Evolutionary conservation across 2,797 vertebrate species (phyloP), one percentile per base, ranked within the genome.

Genomic region (Xiphorhynchus erythropygius): DNA sequence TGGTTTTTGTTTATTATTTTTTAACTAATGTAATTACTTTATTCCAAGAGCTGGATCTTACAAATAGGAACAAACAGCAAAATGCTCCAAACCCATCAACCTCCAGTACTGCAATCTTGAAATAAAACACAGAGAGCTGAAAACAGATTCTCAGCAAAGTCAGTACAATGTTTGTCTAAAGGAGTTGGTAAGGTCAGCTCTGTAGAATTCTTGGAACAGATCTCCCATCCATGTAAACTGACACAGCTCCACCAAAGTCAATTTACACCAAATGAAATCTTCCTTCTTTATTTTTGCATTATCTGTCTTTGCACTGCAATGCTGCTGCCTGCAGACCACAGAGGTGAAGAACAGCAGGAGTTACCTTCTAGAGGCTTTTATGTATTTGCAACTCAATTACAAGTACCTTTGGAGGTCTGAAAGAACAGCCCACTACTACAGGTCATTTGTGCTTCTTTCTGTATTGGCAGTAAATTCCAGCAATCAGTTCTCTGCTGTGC

Each of bases 361-460:
- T 55, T 84, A 71, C 59, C 52, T 90, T 44, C 63, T 1, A 93
- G 55, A 86, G 57, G 33, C 5, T 81, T 86, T 78, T 82, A 75
- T 91, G 47, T 49, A n/a, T 93, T 39, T 94, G 64, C 60, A 91
- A 68, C 79, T 79, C 84, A 92, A 71, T 74, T 32, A 35, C 78
- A 75, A 69, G 41, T 73, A 50, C 33, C n/a, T 69, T 90, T 67
- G 50, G 59, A 96, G 49, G 19, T 67, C 75, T 90, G 33, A 89
- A 65, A 93, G 28, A 87, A 83, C 62, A 81, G 63, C 11, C 56
- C 33, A 70, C 46, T 28, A 19, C 39, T 80, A 39, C 50, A 92
- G 77, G 76, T 90, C 85, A 65, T 84, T 84, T 93, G 16, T 87
- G 44, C 19, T 95, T 76, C 46, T 47, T 93, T 92, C 68, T 90